A percentile compares a stretch with the other conserved stretches of the same genome.
phyloP scores from a whole-genome alignment of 1,140 invertebrate genomes.

The Drosophila bifasciata region DNA sequence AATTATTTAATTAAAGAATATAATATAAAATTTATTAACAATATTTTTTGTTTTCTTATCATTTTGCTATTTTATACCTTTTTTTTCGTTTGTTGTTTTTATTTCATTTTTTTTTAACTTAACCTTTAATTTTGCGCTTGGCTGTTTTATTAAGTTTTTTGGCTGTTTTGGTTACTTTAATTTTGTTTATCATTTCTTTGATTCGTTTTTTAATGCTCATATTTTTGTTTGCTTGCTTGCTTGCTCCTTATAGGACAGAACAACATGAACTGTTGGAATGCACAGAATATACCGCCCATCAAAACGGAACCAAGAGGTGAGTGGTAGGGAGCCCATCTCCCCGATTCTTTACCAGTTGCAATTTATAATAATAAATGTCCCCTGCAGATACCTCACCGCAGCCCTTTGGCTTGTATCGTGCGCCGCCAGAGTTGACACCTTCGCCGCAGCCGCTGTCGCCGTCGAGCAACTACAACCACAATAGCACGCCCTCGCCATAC shows the following conservation, averaged over 20 bases:
- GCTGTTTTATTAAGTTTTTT: slow-evolving; percentile 11
- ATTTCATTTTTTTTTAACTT: neutral
- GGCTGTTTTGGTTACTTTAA: neutral
- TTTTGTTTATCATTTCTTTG: slow-evolving; percentile 5
- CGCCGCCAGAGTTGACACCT: slow-evolving; percentile 73
- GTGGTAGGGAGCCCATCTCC: slow-evolving; percentile 1
- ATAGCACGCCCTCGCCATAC: slow-evolving; percentile 76
- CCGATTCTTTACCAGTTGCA: neutral
- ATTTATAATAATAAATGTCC: neutral
- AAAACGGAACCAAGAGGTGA: slow-evolving; percentile 83
- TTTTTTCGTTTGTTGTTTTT: no score
- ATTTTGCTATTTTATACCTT: no score
- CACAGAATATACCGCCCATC: slow-evolving; percentile 76
- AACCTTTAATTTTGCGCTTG: neutral
- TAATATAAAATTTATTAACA: neutral
- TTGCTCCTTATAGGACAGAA: slow-evolving; percentile 55
- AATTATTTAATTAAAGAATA: no score
- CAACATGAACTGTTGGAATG: slow-evolving; percentile 77
- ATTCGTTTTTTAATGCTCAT: slow-evolving; percentile 4
- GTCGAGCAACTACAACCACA: slow-evolving; percentile 77
- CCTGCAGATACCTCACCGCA: slow-evolving; percentile 77
- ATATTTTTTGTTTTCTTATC: no score
- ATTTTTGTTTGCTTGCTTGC: slow-evolving; percentile 10
- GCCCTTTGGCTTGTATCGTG: slow-evolving; percentile 72
- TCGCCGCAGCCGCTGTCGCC: slow-evolving; percentile 80